Conservation (phyloP, 2,888 invertebrate species). For the Ariolimax columbianus region DNA sequence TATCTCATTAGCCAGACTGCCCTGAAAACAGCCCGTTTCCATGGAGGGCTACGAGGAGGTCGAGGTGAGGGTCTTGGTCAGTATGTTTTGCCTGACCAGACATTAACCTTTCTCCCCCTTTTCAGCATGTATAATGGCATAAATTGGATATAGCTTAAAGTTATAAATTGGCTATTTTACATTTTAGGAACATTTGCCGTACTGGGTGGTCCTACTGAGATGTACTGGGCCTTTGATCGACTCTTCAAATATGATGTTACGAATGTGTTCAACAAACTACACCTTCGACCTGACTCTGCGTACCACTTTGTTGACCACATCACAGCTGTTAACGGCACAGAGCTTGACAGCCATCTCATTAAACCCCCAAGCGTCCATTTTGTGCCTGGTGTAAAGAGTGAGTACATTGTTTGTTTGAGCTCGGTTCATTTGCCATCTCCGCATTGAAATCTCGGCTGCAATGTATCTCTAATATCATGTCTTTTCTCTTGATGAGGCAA, state of each 20-base stretch:
- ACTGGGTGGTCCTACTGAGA: constrained; percentile 55
- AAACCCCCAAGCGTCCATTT: constrained; percentile 51
- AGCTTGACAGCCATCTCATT: constrained; percentile 45
- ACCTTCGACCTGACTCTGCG: constrained; percentile 48
- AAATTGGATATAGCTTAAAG: too few species aligned
- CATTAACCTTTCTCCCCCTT: too few species aligned
- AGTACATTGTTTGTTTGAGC: background rate
- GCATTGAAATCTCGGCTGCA: too few species aligned
- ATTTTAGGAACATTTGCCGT: constrained; percentile 53
- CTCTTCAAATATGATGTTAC: constrained; percentile 58
- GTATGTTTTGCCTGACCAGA: too few species aligned
- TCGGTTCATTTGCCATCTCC: too few species aligned
- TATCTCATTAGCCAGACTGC: too few species aligned
- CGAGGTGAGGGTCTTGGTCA: too few species aligned
- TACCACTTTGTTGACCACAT: constrained; percentile 50
- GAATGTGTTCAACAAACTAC: constrained; percentile 52
- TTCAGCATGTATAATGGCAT: too few species aligned
- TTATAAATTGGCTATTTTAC: background rate
- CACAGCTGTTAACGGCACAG: constrained; percentile 48
- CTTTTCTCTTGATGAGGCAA: too few species aligned
- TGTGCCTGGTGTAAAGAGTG: constrained; percentile 45
- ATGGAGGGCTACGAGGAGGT: too few species aligned
- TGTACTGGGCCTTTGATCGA: constrained; percentile 56
- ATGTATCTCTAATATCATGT: too few species aligned
- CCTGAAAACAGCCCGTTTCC: too few species aligned